Evolutionary conservation across 2,797 vertebrate species (phyloP), one percentile per base, ranked within the genome.

Genomic region (Phyllotis vaccarum): DNA sequence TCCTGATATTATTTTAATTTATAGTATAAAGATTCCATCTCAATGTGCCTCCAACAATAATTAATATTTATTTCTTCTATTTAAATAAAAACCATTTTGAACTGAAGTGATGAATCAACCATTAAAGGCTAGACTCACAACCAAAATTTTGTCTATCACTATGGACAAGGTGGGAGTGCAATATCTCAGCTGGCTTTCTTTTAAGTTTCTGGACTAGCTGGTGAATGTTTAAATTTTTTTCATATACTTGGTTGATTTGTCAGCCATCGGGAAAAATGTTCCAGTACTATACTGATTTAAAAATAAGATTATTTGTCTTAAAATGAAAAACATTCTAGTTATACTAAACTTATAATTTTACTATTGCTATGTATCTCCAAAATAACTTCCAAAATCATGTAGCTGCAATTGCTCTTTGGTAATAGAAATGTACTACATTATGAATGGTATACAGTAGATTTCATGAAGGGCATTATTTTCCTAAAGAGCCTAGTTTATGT

Each of bases 331-430:
- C 46, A 0, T 19, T 79, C 76, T 96, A 62, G 24, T 62, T 64
- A 94, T 95, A 80, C 22, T 64, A 76, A 64, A 64, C 95, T 93
- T 87, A 17, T 97, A 96, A 97, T 97, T 94, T 90, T 29, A 21
- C 72, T 97, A 90, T 80, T 37, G 76, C 96, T 40, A 90, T 95
- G 3, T 70, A 78, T 12, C 96, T 98, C 93, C 94, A 68, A 86
- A 91, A 92, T 80, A 98, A 97, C 92, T 97, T 86, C 86, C 94
- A 54, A 86, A 97, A 96, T 97, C 68, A 90, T 94, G 81, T 49
- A 95, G 93, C 91, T 72, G 17, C 64, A 97, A 91, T 97, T 97
- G 72, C 49, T 98, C 97, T 98, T 92, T 97, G 97, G 97, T 96
- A 96, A 97, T 62, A 96, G 82, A 93, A 93, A 94, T 93, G 72